Evolutionary conservation across 2,797 vertebrate species (phyloP).

Genomic region (Eidolon dupreanum): DNA sequence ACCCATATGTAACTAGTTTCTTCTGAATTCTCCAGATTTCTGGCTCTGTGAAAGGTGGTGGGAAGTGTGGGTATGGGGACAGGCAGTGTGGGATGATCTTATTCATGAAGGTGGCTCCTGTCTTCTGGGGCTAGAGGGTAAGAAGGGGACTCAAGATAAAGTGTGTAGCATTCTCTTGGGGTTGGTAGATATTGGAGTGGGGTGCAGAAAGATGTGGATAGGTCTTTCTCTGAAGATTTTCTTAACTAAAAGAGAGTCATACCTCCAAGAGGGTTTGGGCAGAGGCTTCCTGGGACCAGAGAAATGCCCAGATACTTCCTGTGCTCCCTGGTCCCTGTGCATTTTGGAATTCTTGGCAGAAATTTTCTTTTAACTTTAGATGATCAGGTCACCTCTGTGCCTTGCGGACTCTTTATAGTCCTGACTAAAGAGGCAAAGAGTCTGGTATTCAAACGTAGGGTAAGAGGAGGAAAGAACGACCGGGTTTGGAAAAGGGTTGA

Average conservation of each 20-base stretch:
- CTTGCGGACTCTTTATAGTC: background rate
- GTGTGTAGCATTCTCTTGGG: background rate
- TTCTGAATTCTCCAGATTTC: background rate
- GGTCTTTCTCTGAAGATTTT: background rate
- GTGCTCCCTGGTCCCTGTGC: background rate
- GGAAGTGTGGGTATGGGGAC: background rate
- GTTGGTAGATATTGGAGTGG: background rate
- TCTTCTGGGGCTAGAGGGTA: background rate
- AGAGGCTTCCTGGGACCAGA: background rate
- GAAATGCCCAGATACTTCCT: background rate
- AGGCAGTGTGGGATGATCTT: background rate
- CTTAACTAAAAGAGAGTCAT: background rate
- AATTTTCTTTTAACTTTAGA: background rate
- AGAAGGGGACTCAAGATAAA: background rate
- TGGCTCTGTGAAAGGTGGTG: background rate
- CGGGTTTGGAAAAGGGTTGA: background rate
- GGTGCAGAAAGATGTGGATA: no score
- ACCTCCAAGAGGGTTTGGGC: rapidly evolving
- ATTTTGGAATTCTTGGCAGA: background rate
- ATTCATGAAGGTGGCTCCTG: background rate
- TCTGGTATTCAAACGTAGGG: background rate
- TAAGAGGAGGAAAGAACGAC: background rate
- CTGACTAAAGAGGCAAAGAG: background rate
- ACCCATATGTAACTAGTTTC: background rate
- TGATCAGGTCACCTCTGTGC: background rate